These are phyloP conservation scores for Agrotis exclamationis DNA, from an alignment of 2,888 invertebrate species.

Conservation along the genomic window DNA sequence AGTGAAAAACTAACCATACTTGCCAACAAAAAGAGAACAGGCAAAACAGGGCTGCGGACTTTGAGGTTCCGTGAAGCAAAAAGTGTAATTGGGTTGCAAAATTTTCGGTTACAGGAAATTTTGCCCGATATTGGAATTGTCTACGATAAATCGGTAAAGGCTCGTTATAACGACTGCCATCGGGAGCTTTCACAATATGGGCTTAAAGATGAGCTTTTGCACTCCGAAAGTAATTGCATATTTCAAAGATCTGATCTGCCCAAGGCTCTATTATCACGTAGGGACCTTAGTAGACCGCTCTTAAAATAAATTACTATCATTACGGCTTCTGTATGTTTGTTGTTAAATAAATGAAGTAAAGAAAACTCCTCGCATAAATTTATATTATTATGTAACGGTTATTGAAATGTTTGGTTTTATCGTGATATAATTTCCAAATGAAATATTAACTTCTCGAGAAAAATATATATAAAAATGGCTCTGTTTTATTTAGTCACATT, in stretches of 20 bases:
- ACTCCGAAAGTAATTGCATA: neutral
- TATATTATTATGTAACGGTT: neutral
- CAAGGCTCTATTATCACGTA: neutral
- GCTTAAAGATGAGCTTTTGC: conserved; percentile 2
- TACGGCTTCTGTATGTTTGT: neutral
- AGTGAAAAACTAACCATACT: conserved; percentile 30
- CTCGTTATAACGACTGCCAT: conserved; percentile 19
- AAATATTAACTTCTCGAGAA: conserved; percentile 9
- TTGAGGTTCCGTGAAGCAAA: conserved; percentile 45
- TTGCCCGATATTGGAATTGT: conserved; percentile 39
- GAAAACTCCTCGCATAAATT: neutral
- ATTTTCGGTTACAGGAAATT: conserved; percentile 7
- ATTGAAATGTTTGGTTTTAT: conserved; percentile 2
- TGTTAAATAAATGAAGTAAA: neutral
- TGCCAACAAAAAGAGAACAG: conserved; percentile 19
- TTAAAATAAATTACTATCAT: neutral
- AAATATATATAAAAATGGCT: conserved; percentile 7
- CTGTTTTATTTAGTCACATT: conserved; percentile 56
- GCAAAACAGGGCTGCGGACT: conserved; percentile 31
- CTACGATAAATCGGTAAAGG: conserved; percentile 23
- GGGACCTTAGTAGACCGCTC: neutral
- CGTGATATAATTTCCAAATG: conserved; percentile 10
- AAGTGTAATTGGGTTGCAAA: conserved; percentile 49
- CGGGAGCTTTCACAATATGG: neutral
- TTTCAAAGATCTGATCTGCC: conserved; percentile 11